Percentiles rank a stretch among this genome's conserved stretches.
These are phyloP conservation scores for Toxonevra muliebris DNA, from an alignment of 2,888 invertebrate genomes.

Conservation along the genomic window DNA sequence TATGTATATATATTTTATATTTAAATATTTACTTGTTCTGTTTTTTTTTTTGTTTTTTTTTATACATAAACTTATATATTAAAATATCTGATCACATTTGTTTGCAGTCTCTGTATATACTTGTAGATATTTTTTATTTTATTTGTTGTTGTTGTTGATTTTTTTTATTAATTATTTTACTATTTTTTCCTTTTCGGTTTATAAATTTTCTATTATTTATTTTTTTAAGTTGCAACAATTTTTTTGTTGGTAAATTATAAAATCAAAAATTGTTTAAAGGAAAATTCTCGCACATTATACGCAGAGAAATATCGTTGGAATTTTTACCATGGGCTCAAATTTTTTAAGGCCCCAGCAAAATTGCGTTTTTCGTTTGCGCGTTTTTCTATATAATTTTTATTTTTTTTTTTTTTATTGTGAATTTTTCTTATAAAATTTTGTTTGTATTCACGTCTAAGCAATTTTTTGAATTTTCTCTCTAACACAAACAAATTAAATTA, in stretches of 20 bases:
- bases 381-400: conserved; percentile 34
- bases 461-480: conserved; percentile 37
- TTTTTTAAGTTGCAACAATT: no score
- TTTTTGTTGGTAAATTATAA: conserved; percentile 4
- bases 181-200: conserved; percentile 26
- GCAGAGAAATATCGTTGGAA: conserved; percentile 10
- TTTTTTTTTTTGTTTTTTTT: conserved; percentile 39
- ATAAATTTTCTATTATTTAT: conserved; percentile 5
- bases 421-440: conserved; percentile 37
- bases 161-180: conserved; percentile 33
- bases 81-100: conserved; percentile 66
- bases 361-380: conserved; percentile 64
- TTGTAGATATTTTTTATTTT: conserved; percentile 44
- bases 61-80: conserved; percentile 59
- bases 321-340: no score
- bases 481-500: conserved; percentile 31
- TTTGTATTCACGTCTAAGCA: conserved; percentile 50
- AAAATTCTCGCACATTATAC: conserved; percentile 36
- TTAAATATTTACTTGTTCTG: conserved; percentile 36
- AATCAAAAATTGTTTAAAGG: conserved; percentile 25
- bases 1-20: conserved; percentile 4
- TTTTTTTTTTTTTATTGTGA: conserved; percentile 24
- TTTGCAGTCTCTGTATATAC: conserved; percentile 65
- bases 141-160: conserved; percentile 33
- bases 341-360: conserved; percentile 37